Percentiles rank a stretch among this genome's conserved stretches.
phyloP scores from a whole-genome alignment of 2,888 invertebrate genomes.

The Coelopa pilipes region DNA sequence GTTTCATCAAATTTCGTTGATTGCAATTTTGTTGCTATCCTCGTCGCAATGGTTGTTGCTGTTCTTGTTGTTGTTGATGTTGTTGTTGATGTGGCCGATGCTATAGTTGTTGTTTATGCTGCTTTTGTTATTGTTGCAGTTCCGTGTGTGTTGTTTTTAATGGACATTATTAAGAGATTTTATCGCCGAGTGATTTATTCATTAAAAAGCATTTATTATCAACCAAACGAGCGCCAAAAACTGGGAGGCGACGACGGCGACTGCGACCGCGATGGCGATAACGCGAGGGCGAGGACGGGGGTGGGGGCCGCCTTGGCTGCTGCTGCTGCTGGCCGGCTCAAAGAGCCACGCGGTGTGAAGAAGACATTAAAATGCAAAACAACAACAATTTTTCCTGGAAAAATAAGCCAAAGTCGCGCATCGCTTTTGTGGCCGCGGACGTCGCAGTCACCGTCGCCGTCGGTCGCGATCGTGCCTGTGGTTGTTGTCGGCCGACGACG shows the following conservation, averaged over 20 bases:
- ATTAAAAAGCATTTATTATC: constrained; percentile 66
- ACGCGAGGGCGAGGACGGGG: too few relatives aligned
- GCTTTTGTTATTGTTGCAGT: constrained; percentile 4
- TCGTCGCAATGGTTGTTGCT: neutral
- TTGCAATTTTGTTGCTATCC: neutral
- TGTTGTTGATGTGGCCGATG: neutral
- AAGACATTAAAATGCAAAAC: constrained; percentile 52
- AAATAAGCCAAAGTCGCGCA: constrained; percentile 39
- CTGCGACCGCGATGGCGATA: too few relatives aligned
- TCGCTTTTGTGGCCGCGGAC: constrained; percentile 4
- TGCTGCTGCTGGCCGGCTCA: neutral
- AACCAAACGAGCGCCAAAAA: constrained; percentile 45
- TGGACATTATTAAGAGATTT: constrained; percentile 66
- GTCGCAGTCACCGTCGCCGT: too few relatives aligned
- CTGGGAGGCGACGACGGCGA: neutral
- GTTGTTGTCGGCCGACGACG: neutral
- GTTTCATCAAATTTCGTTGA: constrained; percentile 24
- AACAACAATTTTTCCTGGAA: constrained; percentile 63
- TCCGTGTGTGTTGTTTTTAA: constrained; percentile 51
- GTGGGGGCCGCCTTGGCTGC: too few relatives aligned
- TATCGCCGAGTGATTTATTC: constrained; percentile 67
- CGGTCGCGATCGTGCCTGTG: too few relatives aligned
- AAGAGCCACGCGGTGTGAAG: constrained; percentile 3
- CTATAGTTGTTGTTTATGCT: constrained; percentile 2
- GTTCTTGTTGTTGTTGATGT: constrained; percentile 10